Base-by-base conservation (phyloP, 2,888 invertebrate genomes). In the Lochmaea crataegi region DNA sequence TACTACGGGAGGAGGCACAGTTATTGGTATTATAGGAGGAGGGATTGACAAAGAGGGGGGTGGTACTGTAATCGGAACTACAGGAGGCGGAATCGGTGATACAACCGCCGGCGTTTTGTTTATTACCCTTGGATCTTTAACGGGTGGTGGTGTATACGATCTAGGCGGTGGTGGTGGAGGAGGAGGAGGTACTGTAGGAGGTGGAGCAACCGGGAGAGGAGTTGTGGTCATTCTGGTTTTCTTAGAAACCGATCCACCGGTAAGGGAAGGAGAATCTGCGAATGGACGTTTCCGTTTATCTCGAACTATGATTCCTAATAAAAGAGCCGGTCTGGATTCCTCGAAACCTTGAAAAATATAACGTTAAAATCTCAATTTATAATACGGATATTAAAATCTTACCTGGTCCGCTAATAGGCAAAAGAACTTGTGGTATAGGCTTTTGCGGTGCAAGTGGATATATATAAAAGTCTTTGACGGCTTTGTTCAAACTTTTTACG, bases 391-490 rank as follows among this genome's bases (percentile, higher is more conserved):
- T 7, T 7, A 7, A 61, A 61, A 18, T 11, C 72, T 78, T 82
- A 88, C 94, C 95, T 22, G 94, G 93, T 11, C 93, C 94, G 77
- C 91, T 92, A 10, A 92, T 85, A 0, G 94, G 92, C 61, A 92
- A 86, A 38, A 95, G 85, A 45, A 93, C 92, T 42, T 90, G 87
- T 3, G 93, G 96, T 83, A 94, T 90, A 64, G 91, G 89, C 80
- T 91, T 92, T 82, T 91, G 92, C 75, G 93, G 92, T 0, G 94
- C 92, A 76, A 97, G 87, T 0, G 98, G 97, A 82, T 96, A 91
- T 76, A 98, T 93, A 86, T 98, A 98, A 85, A 98, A 95, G 86
- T 98, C 98, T 86, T 98, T 97, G 67, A 98, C 93, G 73, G 92
- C 91, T 77, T 93, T 92, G 68, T 92, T 92, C 7, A 91, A 89